phyloP scores from a whole-genome alignment of 1,140 invertebrate species.

The Drosophila leontia region DNA sequence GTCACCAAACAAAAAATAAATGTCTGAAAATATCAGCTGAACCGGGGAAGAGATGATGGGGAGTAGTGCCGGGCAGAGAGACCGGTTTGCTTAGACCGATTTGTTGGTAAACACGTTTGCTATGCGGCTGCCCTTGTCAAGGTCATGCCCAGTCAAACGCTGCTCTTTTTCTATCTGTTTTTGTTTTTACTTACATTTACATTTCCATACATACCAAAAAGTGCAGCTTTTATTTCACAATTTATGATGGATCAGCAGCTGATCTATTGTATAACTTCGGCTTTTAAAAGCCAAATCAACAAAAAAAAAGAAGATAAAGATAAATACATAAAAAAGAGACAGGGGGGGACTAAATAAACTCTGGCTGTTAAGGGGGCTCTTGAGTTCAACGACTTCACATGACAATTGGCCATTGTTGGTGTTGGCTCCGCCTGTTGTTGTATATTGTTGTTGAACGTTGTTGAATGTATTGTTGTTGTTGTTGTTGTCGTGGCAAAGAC shows the following conservation, averaged over 20 bases:
- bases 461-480: slow-evolving; percentile 19
- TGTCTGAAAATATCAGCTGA: slow-evolving; percentile 47
- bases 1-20: slow-evolving; percentile 44
- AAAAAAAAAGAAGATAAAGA: slow-evolving; percentile 15
- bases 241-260: slow-evolving; percentile 49
- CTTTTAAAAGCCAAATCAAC: slow-evolving; percentile 20
- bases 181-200: slow-evolving; percentile 10
- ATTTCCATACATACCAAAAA: not conserved
- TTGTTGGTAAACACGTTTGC: slow-evolving; percentile 68
- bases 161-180: slow-evolving; percentile 20
- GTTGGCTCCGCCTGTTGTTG: slow-evolving; percentile 36
- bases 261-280: slow-evolving; percentile 43
- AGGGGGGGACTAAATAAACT: slow-evolving; percentile 32
- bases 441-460: slow-evolving; percentile 29
- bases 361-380: slow-evolving; percentile 24
- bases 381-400: slow-evolving; percentile 73
- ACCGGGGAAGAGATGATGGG: slow-evolving; percentile 5
- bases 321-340: slow-evolving; percentile 9
- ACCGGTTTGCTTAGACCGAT: slow-evolving; percentile 62
- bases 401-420: slow-evolving; percentile 76
- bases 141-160: slow-evolving; percentile 58
- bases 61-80: slow-evolving; percentile 17
- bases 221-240: slow-evolving; percentile 43
- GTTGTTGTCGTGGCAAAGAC: slow-evolving; percentile 42
- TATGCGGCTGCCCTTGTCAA: slow-evolving; percentile 71